Evolutionary conservation across 2,113 vertebrate genomes (phyloP), one percentile per base, ranked within the genome.

Genomic region (Sakesphorus luctuosus): DNA sequence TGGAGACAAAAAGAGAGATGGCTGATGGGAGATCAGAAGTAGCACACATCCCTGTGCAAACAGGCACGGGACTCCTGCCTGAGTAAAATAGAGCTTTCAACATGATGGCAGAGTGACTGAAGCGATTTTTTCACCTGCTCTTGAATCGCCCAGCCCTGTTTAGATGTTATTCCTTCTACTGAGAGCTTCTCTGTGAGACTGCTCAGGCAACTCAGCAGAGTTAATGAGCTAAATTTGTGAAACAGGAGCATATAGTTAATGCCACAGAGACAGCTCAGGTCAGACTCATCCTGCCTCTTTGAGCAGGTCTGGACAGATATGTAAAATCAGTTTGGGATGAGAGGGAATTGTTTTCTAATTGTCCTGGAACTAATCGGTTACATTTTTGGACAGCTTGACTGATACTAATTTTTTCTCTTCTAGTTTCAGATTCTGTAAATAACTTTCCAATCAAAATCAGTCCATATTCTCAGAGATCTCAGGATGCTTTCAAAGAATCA

Each of bases 61-160:
- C 2, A 63, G 69, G 6, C 1, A 1, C 31, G 68, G 56, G 29
- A 44, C 18, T 78, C 24, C 36, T 66, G 24, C 15, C 33, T 62
- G 35, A 49, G 46, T 58, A 35, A 80, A 69, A 80, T 23, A 20
- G 0, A 46, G 10, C 29, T 47, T 79, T 80, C 50, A 21, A 4
- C 16, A 16, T 0, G 0, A 49, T 0, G 0, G 53, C 43, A 44
- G 13, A 38, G 18, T 40, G 36, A 7, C 35, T 33, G 19, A 82
- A 94, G 69, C 7, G 21, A 16, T 3, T 66, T 83, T 71, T 76
- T 38, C 16, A 44, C 10, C 21, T 23, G 1, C 1, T 61, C 25
- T 85, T 62, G 28, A 76, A 65, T 40, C 0, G 0, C 53, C 76
- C 25, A 73, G 59, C 9, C 13, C 38, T 63, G 14, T 29, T 65